Evolutionary conservation across 1,140 invertebrate genomes (phyloP).

Genomic region (Rhopalosiphum maidis): DNA sequence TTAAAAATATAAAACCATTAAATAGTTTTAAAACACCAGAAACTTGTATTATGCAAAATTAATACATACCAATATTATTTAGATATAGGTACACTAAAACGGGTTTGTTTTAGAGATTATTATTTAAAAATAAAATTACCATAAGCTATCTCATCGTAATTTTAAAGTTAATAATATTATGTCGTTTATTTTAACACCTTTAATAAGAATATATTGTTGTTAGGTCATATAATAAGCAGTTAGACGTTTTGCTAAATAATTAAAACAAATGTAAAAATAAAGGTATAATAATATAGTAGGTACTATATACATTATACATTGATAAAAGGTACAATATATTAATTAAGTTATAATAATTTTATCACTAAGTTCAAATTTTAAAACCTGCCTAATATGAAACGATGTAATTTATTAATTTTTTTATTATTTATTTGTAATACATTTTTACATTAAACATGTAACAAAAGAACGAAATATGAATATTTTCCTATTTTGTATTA

Average conservation of each 20-base stretch:
- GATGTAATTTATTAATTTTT: neutral
- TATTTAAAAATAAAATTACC: neutral
- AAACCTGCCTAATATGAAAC: neutral
- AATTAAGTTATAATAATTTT: neutral
- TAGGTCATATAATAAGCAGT: neutral
- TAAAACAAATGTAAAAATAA: neutral
- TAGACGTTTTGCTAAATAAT: neutral
- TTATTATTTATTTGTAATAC: neutral
- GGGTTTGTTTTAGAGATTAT: neutral
- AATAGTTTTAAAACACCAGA: neutral
- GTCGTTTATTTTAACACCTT: neutral
- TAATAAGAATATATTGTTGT: neutral
- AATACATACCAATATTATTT: neutral
- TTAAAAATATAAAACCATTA: neutral
- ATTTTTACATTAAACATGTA: neutral
- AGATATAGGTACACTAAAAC: neutral
- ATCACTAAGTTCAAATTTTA: neutral
- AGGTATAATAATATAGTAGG: neutral
- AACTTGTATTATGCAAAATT: neutral
- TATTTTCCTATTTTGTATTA: neutral
- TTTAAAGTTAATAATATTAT: neutral
- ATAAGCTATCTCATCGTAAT: too few relatives aligned
- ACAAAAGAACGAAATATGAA: neutral
- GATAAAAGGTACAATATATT: neutral
- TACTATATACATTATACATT: neutral